Evolutionary conservation across 2,888 invertebrate genomes (phyloP).

Genomic region (Norana najaformis): DNA sequence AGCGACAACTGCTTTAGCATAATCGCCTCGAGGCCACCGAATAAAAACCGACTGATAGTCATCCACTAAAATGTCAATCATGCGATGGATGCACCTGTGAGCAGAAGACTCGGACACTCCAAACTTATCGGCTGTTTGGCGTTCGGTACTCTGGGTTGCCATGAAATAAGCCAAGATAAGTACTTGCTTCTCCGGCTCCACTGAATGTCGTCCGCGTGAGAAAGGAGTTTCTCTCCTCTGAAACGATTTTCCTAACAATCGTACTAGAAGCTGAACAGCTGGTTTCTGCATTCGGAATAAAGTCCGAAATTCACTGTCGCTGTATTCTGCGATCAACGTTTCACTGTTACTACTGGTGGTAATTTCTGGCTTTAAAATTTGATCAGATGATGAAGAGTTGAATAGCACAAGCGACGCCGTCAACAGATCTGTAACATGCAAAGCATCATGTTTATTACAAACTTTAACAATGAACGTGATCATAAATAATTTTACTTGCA

Average conservation of each 20-base stretch:
- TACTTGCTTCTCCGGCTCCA: background rate
- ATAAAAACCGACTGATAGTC: background rate
- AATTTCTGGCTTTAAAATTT: constrained; percentile 3
- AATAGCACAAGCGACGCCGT: background rate
- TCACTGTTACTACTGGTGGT: background rate
- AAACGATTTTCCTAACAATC: background rate
- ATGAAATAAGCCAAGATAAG: background rate
- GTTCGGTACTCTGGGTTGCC: background rate
- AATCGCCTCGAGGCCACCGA: constrained; percentile 13
- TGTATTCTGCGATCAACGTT: background rate
- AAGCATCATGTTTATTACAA: background rate
- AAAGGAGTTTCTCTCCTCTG: constrained; percentile 13
- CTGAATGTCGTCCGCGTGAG: background rate
- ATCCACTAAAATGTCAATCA: background rate
- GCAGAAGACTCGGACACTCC: background rate
- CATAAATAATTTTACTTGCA: background rate
- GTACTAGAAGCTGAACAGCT: background rate
- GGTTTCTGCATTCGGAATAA: constrained; percentile 3
- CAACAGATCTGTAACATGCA: background rate
- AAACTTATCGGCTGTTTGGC: background rate
- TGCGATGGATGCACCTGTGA: background rate
- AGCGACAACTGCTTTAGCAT: background rate
- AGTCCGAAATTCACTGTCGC: background rate
- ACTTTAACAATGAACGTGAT: background rate
- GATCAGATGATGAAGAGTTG: background rate